These are phyloP conservation scores for Morelia viridis DNA, from an alignment of 2,797 vertebrate species.

Conservation along the genomic window DNA sequence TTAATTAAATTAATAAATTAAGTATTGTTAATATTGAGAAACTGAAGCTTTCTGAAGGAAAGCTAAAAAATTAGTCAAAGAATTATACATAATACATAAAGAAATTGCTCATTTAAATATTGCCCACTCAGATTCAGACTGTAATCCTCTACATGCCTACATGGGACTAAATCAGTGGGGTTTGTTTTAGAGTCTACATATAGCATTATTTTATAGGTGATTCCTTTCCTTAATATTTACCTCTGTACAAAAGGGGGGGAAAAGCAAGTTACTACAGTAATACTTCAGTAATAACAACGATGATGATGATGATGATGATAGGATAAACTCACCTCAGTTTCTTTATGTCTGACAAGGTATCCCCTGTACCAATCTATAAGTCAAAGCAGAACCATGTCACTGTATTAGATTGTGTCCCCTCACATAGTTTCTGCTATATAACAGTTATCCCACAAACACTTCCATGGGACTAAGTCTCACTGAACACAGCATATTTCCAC, in stretches of 20 bases:
- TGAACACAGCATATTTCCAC: neutral
- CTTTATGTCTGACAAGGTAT: slow-evolving; percentile 84
- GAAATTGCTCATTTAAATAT: neutral
- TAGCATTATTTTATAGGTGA: neutral
- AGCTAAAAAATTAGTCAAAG: neutral
- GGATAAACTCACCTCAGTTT: slow-evolving; percentile 78
- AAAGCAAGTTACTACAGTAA: neutral
- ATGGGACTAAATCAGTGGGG: neutral
- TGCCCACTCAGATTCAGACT: neutral
- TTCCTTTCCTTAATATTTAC: neutral
- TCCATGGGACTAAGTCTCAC: neutral
- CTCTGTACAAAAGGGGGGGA: neutral
- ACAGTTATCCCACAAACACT: neutral
- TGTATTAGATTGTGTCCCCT: neutral
- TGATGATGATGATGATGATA: neutral
- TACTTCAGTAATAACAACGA: rapidly evolving
- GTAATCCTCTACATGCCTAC: neutral
- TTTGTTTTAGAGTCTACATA: neutral
- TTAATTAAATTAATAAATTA: neutral
- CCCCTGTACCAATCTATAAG: slow-evolving; percentile 91
- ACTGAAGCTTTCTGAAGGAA: neutral
- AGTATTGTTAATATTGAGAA: neutral
- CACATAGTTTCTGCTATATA: neutral
- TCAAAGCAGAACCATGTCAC: slow-evolving; percentile 4
- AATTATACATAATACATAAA: neutral